Base-by-base conservation (phyloP, 2,113 vertebrate genomes). In the Neoarius graeffei region DNA sequence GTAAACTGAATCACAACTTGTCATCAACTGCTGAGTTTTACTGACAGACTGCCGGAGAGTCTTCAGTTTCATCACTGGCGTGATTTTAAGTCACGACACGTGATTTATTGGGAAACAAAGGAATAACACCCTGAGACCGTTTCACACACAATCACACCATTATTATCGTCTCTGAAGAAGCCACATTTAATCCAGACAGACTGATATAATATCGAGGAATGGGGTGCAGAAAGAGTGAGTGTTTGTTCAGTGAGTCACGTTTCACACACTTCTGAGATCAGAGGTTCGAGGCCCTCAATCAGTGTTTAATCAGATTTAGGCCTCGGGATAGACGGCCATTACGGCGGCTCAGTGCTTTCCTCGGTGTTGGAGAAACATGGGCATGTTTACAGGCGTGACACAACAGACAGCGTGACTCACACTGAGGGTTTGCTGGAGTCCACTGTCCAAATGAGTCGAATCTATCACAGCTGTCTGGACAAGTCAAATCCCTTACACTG, bases 381-480 rank as follows among this genome's bases (percentile, higher is more conserved):
- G 88, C 42, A 4, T 42, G 81, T 89, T 89, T 86, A 50, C 84
- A 84, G 86, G 83, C 50, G 71, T 74, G 85, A 79, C 81, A 79
- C 71, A 62, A 73, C 42, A 89, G 81, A 81, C 80, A 66, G 52
- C 52, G 27, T 91, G 90, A 91, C 52, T 90, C 89, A 91, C 80
- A 19, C 7, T 4, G 79, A 84, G 88, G 0, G 57, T 59, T 19
- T 8, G 62, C 62, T 11, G 62, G 86, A 85, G 82, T 89, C 71
- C 71, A 48, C 17, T 4, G 35, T 48, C 42, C 35, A 13, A 7
- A 54, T 30, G 5, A 74, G 74, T 77, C 20, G 4, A 52, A 48
- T 52, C 48, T 9, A 23, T 42, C 4, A 42, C 42, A 42, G 42
- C 42, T 4, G 35, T 35, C 35, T 2, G 1, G 35, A 35, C 35